phyloP scores from a whole-genome alignment of 2,113 vertebrate genomes.

The Pipa parva region DNA sequence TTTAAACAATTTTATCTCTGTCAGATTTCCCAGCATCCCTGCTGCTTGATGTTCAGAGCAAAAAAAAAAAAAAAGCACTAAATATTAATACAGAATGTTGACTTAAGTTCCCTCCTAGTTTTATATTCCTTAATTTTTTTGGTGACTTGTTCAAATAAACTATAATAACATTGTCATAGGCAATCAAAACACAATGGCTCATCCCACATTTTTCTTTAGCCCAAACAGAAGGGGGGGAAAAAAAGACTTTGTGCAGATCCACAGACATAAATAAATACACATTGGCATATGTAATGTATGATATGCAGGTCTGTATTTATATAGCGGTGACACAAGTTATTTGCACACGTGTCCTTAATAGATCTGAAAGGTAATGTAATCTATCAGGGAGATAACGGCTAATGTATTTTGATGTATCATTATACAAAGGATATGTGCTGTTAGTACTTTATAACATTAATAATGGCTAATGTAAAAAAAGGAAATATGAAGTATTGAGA shows the following conservation, averaged over 20 bases:
- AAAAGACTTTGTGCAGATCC: constrained; percentile 27
- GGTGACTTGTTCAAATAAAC: constrained; percentile 24
- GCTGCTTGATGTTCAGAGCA: constrained; percentile 54
- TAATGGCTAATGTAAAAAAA: no score
- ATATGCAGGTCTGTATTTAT: constrained; percentile 40
- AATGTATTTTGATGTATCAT: constrained; percentile 19
- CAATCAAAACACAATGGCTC: constrained; percentile 37
- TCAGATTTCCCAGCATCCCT: constrained; percentile 49
- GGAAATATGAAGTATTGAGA: no score
- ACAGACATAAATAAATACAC: constrained; percentile 41
- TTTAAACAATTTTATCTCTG: constrained; percentile 62
- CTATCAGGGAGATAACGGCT: constrained; percentile 27
- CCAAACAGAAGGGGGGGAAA: constrained; percentile 23
- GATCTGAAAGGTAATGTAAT: constrained; percentile 32
- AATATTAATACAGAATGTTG: constrained; percentile 46
- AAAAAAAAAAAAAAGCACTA: constrained; percentile 30
- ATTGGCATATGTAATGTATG: constrained; percentile 38
- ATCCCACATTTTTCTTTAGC: constrained; percentile 21
- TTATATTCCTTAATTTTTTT: constrained; percentile 28
- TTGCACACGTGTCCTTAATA: constrained; percentile 38
- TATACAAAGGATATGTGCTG: constrained; percentile 9
- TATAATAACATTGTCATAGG: constrained; percentile 42
- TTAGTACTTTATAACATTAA: neutral
- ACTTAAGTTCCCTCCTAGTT: constrained; percentile 46
- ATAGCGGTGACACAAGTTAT: constrained; percentile 38